A percentile compares a stretch with the other conserved stretches of the same genome.
Conservation (phyloP, 1,140 invertebrate genomes). For the Drosophila kepulauana region DNA sequence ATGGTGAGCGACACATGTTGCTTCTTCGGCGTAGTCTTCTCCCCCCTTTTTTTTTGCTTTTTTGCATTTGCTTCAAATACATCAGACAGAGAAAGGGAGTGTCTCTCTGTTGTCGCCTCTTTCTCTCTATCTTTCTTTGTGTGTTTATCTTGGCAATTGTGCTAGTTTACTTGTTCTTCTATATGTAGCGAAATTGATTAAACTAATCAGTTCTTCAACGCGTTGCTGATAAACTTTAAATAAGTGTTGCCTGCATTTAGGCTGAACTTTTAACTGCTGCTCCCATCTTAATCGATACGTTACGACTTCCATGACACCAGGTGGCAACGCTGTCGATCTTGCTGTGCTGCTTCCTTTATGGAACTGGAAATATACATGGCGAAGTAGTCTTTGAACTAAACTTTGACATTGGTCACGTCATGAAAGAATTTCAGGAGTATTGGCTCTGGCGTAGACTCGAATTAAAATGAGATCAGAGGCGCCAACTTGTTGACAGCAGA, state of each 20-base stretch:
- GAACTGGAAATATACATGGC: background rate
- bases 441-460: background rate
- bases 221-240: background rate
- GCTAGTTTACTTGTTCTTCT: conserved; percentile 2
- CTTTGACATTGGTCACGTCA: background rate
- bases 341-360: background rate
- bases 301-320: conserved; percentile 2
- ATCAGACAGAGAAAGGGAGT: no score
- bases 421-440: background rate
- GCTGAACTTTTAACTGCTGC: conserved; percentile 6
- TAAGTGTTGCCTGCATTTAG: conserved; percentile 12
- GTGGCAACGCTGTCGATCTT: conserved; percentile 3
- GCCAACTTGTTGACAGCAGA: no score
- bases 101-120: background rate
- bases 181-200: background rate
- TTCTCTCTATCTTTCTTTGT: conserved; percentile 1
- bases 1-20: no score
- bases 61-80: conserved; percentile 11
- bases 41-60: background rate
- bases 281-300: background rate
- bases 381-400: background rate
- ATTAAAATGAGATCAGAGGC: no score
- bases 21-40: background rate
- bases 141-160: conserved; percentile 9
- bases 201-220: background rate